phyloP scores from a whole-genome alignment of 2,888 invertebrate genomes.

The Gandaritis pyraliata region DNA sequence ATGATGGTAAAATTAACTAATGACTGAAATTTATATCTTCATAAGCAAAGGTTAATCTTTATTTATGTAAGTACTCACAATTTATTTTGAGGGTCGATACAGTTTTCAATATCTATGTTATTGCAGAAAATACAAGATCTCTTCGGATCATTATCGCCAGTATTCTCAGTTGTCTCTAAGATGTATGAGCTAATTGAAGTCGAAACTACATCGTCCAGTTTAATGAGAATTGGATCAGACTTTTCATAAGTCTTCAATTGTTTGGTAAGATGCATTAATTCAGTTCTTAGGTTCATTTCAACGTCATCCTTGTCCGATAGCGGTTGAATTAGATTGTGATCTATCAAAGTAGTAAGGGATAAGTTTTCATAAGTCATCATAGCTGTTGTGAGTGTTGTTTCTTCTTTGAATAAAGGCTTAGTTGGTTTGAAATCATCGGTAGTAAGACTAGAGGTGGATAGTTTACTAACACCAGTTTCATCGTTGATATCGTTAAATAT shows the following conservation, averaged over 20 bases:
- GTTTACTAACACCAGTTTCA: slow-evolving; percentile 33
- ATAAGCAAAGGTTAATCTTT: too few species aligned
- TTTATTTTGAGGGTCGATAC: slow-evolving; percentile 61
- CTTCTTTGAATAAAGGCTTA: slow-evolving; percentile 26
- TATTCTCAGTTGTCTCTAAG: slow-evolving; percentile 16
- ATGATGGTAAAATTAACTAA: background rate
- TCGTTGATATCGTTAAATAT: slow-evolving; percentile 56
- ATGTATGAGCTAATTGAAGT: slow-evolving; percentile 23
- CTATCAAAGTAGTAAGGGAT: slow-evolving; percentile 46
- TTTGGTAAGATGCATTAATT: slow-evolving; percentile 46
- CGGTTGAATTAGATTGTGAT: slow-evolving; percentile 38
- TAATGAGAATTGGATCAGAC: slow-evolving; percentile 37
- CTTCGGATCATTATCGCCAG: slow-evolving; percentile 35
- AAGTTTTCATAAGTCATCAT: slow-evolving; percentile 45
- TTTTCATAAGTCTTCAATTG: slow-evolving; percentile 45
- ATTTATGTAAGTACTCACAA: slow-evolving; percentile 53
- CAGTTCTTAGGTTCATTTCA: slow-evolving; percentile 37
- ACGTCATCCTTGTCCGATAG: slow-evolving; percentile 31
- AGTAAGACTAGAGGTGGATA: slow-evolving; percentile 22
- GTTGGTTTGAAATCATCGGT: slow-evolving; percentile 10
- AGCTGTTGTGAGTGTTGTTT: slow-evolving; percentile 36
- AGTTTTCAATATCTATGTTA: slow-evolving; percentile 58
- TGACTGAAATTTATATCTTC: too few species aligned
- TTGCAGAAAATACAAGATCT: slow-evolving; percentile 67
- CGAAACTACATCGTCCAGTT: slow-evolving; percentile 20